Conservation (phyloP, 2,888 invertebrate species). For the Seira sanloemensis region DNA sequence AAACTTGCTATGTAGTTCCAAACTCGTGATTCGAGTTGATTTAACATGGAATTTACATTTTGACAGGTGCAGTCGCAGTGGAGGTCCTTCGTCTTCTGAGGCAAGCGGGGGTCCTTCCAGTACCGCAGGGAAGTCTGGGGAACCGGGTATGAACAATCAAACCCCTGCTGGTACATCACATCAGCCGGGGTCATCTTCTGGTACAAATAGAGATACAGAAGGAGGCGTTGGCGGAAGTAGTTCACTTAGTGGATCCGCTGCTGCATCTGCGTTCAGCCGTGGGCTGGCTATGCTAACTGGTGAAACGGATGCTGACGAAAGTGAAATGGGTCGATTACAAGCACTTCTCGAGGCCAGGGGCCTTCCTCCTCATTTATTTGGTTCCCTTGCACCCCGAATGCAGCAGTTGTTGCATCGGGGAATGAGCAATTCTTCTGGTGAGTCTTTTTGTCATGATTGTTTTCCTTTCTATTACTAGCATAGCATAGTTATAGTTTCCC, state of each 20-base stretch:
- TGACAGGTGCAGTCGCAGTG: conserved; percentile 73
- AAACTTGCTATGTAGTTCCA: neutral
- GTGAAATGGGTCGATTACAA: conserved; percentile 96
- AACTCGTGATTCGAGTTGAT: neutral
- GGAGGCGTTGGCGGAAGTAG: conserved; percentile 53
- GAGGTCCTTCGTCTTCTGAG: conserved; percentile 73
- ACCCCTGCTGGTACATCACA: conserved; percentile 66
- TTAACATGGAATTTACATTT: conserved; percentile 6
- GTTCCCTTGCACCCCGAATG: conserved; percentile 96
- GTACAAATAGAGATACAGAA: conserved; percentile 52
- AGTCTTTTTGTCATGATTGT: conserved; percentile 70
- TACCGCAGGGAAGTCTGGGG: conserved; percentile 74
- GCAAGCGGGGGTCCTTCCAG: conserved; percentile 71
- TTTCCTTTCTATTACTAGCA: neutral
- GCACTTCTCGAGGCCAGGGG: conserved; percentile 96
- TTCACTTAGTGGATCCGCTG: conserved; percentile 70
- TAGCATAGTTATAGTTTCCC: no score
- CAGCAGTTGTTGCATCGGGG: conserved; percentile 96
- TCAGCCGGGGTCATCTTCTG: conserved; percentile 64
- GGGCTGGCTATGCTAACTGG: conserved; percentile 74
- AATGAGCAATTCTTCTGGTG: conserved; percentile 90
- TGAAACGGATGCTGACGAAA: conserved; percentile 87
- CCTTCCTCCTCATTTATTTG: conserved; percentile 96
- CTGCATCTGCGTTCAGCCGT: conserved; percentile 79
- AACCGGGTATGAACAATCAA: conserved; percentile 75